These are phyloP conservation scores for Tillus elongatus DNA, from an alignment of 2,888 invertebrate species.

Conservation along the genomic window DNA sequence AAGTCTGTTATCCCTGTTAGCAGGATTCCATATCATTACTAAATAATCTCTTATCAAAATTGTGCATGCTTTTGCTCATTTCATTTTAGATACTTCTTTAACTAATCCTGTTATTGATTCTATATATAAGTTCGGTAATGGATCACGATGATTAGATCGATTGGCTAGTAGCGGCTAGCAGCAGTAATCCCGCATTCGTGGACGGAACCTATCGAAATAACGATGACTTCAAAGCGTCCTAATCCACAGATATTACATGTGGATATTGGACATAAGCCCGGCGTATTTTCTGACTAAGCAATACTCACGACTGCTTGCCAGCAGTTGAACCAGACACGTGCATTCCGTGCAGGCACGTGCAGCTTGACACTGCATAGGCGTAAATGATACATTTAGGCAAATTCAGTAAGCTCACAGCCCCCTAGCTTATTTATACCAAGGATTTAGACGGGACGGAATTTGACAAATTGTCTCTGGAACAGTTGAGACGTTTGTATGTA, in stretches of 20 bases:
- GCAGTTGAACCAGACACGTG: slow-evolving; percentile 5
- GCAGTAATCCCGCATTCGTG: slow-evolving; percentile 18
- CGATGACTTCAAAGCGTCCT: neutral
- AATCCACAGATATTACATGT: neutral
- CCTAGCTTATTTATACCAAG: slow-evolving; percentile 3
- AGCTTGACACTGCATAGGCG: neutral
- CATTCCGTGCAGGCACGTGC: slow-evolving; percentile 5
- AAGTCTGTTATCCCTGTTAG: no score
- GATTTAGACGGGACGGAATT: slow-evolving; percentile 2
- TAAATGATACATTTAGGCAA: slow-evolving; percentile 5
- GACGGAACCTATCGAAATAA: neutral
- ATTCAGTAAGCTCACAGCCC: neutral
- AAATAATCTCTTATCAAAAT: no score
- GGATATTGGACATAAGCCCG: no score
- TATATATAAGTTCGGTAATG: no score
- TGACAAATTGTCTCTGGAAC: slow-evolving; percentile 9
- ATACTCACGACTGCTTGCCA: no score
- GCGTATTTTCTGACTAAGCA: no score
- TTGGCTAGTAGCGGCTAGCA: slow-evolving; percentile 22
- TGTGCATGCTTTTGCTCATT: no score
- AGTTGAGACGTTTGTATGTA: no score
- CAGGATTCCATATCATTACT: no score
- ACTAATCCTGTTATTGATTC: no score
- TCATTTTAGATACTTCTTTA: no score
- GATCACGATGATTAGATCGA: no score